Conservation (phyloP, 2,797 vertebrate genomes). For the Anniella stebbinsi region DNA sequence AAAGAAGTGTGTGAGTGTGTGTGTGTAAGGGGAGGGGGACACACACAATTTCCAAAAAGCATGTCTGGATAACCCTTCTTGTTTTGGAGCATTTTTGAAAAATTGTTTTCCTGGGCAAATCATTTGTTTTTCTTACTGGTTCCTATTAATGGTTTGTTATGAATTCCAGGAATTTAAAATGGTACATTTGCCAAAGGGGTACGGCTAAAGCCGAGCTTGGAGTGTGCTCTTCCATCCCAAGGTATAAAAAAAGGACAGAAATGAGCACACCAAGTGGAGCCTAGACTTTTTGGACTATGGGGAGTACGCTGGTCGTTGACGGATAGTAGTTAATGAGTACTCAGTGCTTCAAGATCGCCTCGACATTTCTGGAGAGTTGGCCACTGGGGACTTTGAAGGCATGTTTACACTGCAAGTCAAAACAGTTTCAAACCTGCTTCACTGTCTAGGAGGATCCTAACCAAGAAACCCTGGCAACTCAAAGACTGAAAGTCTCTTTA, state of each 20-base stretch:
- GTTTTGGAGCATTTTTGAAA: background rate
- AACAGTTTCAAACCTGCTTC: background rate
- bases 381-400: background rate
- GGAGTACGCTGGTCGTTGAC: background rate
- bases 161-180: conserved; percentile 67
- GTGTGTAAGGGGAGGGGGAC: too few relatives aligned
- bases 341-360: background rate
- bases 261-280: background rate
- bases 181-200: conserved; percentile 42
- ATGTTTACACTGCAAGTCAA: background rate
- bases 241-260: background rate
- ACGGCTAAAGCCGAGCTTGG: conserved; percentile 29
- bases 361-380: background rate
- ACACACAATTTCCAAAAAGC: conserved; percentile 30
- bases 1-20: too few relatives aligned
- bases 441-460: background rate
- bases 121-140: conserved; percentile 71
- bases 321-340: background rate
- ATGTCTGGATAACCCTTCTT: conserved; percentile 38
- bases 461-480: background rate
- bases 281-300: too few relatives aligned
- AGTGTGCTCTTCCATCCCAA: conserved; percentile 22
- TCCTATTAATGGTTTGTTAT: conserved; percentile 66
- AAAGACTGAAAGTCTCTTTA: background rate
- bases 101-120: conserved; percentile 66